These are phyloP conservation scores for Lepidocyrtinus sp. DNA, from an alignment of 2,888 invertebrate genomes.

Conservation along the genomic window DNA sequence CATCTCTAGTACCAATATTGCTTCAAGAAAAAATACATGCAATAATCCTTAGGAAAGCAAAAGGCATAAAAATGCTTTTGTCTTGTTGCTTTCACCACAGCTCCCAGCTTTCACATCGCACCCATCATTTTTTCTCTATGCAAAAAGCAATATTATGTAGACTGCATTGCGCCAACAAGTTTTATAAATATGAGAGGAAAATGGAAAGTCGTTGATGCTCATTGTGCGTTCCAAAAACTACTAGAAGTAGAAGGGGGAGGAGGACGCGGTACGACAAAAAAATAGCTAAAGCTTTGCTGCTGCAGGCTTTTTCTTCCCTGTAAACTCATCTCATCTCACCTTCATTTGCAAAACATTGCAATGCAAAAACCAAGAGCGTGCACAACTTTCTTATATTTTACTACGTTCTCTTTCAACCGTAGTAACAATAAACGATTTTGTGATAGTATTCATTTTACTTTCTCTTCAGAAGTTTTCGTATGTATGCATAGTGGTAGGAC, in stretches of 20 bases:
- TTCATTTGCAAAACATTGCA: not conserved
- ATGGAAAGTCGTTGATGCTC: not conserved
- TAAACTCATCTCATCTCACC: slow-evolving; percentile 9
- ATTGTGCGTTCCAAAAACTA: not conserved
- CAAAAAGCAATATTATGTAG: slow-evolving; percentile 22
- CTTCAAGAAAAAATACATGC: not conserved
- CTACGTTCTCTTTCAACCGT: not conserved
- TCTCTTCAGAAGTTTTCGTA: not conserved
- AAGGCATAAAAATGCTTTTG: slow-evolving; percentile 22
- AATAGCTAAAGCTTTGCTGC: not conserved
- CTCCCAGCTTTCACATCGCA: not conserved
- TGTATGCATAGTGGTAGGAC: not conserved
- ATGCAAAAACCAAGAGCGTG: not conserved
- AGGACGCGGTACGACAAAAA: not conserved
- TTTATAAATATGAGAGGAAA: not conserved
- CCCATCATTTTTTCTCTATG: slow-evolving; percentile 18
- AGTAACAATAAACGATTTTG: too few species aligned
- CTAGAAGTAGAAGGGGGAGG: not conserved
- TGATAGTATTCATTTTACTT: too few species aligned
- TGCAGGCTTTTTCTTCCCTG: not conserved
- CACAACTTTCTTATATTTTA: not conserved
- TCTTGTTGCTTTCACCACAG: slow-evolving; percentile 21
- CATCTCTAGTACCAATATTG: too few species aligned
- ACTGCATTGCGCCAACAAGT: slow-evolving; percentile 52
- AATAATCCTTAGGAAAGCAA: not conserved